phyloP scores from a whole-genome alignment of 2,888 invertebrate species.

The Eurytoma californica region DNA sequence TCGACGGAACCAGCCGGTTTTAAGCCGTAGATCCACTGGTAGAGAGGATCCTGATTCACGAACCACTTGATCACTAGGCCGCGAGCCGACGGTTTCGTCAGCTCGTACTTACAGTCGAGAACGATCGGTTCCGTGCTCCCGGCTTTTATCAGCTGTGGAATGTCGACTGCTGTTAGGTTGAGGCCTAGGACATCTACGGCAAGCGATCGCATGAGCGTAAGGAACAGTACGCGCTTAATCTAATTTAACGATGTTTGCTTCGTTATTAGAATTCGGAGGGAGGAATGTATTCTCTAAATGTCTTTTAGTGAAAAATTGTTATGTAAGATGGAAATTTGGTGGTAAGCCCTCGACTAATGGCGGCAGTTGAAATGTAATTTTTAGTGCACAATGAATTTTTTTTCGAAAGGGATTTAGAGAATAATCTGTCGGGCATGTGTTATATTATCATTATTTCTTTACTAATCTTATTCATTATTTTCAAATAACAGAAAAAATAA shows the following conservation, averaged over 20 bases:
- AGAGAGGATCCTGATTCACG: slow-evolving; percentile 82
- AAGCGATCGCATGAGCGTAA: not conserved
- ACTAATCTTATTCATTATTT: no score
- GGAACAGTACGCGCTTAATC: not conserved
- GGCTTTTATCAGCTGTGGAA: slow-evolving; percentile 79
- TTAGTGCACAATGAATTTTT: no score
- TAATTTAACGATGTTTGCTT: not conserved
- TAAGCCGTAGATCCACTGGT: slow-evolving; percentile 87
- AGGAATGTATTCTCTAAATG: not conserved
- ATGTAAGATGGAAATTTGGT: not conserved
- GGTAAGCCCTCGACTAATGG: no score
- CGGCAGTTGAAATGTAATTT: no score
- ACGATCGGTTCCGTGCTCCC: slow-evolving; percentile 79
- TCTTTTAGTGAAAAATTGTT: not conserved
- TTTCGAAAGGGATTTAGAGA: no score
- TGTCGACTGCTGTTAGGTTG: slow-evolving; percentile 78
- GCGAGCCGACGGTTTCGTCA: slow-evolving; percentile 77
- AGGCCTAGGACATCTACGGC: slow-evolving; percentile 34
- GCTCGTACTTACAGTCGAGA: slow-evolving; percentile 84
- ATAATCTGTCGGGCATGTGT: no score
- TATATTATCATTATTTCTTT: no score
- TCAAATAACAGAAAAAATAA: no score
- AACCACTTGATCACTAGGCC: slow-evolving; percentile 88
- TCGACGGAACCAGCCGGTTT: slow-evolving; percentile 80
- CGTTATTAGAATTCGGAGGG: not conserved